A percentile compares a stretch with the other conserved stretches of the same genome.
These are phyloP conservation scores for Byasa hedistus DNA, from an alignment of 2,888 invertebrate species.

Conservation along the genomic window DNA sequence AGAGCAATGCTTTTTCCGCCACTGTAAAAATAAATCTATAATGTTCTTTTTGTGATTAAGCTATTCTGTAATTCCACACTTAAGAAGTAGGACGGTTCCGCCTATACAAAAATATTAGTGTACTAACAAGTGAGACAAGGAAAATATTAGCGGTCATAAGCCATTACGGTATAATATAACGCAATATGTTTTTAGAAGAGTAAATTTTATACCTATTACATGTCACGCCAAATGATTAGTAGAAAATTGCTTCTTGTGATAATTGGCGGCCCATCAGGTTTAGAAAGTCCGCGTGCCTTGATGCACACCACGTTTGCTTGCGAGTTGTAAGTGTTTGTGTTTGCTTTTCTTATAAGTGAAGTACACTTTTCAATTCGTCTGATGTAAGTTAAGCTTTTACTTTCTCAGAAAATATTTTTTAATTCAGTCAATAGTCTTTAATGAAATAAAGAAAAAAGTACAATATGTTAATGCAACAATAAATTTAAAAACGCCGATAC, in stretches of 20 bases:
- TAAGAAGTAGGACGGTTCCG: background rate
- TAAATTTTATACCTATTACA: slow-evolving; percentile 29
- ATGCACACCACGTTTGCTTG: slow-evolving; percentile 23
- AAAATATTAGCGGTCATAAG: slow-evolving; percentile 3
- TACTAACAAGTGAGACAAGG: slow-evolving; percentile 6
- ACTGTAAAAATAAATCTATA: no score
- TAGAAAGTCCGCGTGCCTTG: slow-evolving; percentile 62
- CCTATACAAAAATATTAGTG: background rate
- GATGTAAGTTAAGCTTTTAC: slow-evolving; percentile 24
- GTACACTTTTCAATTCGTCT: slow-evolving; percentile 25
- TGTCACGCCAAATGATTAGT: slow-evolving; percentile 39
- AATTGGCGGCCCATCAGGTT: slow-evolving; percentile 70
- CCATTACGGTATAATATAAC: slow-evolving; percentile 1
- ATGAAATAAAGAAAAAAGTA: background rate
- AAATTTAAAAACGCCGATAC: background rate
- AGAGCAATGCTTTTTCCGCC: no score
- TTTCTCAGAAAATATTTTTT: slow-evolving; percentile 14
- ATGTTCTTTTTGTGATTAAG: background rate
- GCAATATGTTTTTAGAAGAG: slow-evolving; percentile 27
- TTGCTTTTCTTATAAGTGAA: slow-evolving; percentile 27
- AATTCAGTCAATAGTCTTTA: background rate
- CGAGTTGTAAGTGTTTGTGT: slow-evolving; percentile 17
- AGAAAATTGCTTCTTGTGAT: slow-evolving; percentile 67
- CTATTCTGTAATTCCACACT: background rate
- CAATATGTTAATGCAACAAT: background rate